A percentile compares a stretch with the other conserved stretches of the same genome.
Evolutionary conservation across 2,797 vertebrate genomes (phyloP).

Genomic region (Rhodeus uyekii): DNA sequence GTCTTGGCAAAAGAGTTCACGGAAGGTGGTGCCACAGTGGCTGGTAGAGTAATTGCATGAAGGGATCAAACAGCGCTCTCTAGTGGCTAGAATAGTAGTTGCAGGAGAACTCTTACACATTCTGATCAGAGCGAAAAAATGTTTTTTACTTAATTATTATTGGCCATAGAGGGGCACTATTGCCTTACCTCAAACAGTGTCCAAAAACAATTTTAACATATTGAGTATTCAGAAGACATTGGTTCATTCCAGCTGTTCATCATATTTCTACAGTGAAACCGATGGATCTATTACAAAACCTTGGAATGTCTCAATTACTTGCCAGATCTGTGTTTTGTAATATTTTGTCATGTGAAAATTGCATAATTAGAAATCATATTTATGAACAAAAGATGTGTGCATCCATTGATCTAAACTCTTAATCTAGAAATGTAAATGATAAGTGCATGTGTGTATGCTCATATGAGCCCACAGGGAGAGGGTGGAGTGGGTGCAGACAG

Average conservation of each 20-base stretch:
- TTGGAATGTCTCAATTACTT: background rate
- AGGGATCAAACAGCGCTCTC: too few relatives aligned
- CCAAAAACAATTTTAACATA: background rate
- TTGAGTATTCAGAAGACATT: background rate
- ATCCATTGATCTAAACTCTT: slow-evolving; percentile 31
- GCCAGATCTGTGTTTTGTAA: background rate
- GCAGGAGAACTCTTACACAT: background rate
- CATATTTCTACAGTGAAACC: background rate
- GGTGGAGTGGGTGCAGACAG: slow-evolving; percentile 11
- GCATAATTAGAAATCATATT: background rate
- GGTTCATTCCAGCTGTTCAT: background rate
- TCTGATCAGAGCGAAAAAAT: background rate
- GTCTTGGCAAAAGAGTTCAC: too few relatives aligned
- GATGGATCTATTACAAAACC: background rate
- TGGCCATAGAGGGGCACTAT: background rate
- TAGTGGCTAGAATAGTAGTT: too few relatives aligned
- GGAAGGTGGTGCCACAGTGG: too few relatives aligned
- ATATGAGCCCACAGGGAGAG: slow-evolving; percentile 3
- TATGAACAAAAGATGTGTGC: background rate
- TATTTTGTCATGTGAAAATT: background rate
- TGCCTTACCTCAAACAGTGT: background rate
- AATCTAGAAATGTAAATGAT: background rate
- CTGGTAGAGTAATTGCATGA: too few relatives aligned
- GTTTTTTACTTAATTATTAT: background rate
- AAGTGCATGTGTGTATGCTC: background rate